These are phyloP conservation scores for Ophion slaviceki DNA, from an alignment of 2,888 invertebrate species.

Conservation along the genomic window DNA sequence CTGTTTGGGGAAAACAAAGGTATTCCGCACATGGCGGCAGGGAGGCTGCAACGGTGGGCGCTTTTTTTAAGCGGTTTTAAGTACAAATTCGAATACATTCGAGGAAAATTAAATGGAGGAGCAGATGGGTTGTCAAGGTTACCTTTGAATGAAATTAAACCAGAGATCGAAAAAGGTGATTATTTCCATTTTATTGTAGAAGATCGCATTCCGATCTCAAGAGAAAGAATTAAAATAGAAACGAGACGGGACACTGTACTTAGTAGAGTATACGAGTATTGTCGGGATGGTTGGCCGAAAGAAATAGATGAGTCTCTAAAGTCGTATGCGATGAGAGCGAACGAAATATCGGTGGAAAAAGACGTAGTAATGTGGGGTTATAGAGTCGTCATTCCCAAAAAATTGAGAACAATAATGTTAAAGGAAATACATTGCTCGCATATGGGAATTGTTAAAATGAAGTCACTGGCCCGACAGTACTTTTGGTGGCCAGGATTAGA, in stretches of 20 bases:
- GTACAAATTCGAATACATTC: slow-evolving; percentile 67
- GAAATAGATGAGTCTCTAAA: slow-evolving; percentile 15
- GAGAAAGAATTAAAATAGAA: slow-evolving; percentile 32
- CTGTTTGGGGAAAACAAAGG: slow-evolving; percentile 75
- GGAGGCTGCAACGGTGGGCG: slow-evolving; percentile 76
- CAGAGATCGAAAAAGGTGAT: slow-evolving; percentile 6
- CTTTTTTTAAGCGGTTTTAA: slow-evolving; percentile 65
- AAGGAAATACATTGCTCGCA: slow-evolving; percentile 54
- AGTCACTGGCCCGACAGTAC: slow-evolving; percentile 41
- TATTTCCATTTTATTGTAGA: slow-evolving; percentile 61
- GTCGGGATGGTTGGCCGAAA: slow-evolving; percentile 42
- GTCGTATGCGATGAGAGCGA: slow-evolving; percentile 25
- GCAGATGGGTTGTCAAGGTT: slow-evolving; percentile 66
- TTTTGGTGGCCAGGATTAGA: slow-evolving; percentile 65
- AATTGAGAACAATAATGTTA: slow-evolving; percentile 26
- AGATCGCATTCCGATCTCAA: slow-evolving; percentile 49
- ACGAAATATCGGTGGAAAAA: slow-evolving; percentile 30
- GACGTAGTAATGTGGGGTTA: slow-evolving; percentile 63
- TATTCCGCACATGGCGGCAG: slow-evolving; percentile 76
- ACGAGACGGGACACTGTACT: slow-evolving; percentile 31
- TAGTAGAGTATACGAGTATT: slow-evolving; percentile 39
- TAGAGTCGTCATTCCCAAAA: slow-evolving; percentile 30
- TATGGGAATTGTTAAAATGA: slow-evolving; percentile 60
- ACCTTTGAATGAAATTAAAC: slow-evolving; percentile 48
- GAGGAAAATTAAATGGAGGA: slow-evolving; percentile 53